A percentile compares a stretch with the other conserved stretches of the same genome.
Conservation (phyloP, 35 echinoderm and acorn worm species). For the Heliocidaris tuberculata region DNA sequence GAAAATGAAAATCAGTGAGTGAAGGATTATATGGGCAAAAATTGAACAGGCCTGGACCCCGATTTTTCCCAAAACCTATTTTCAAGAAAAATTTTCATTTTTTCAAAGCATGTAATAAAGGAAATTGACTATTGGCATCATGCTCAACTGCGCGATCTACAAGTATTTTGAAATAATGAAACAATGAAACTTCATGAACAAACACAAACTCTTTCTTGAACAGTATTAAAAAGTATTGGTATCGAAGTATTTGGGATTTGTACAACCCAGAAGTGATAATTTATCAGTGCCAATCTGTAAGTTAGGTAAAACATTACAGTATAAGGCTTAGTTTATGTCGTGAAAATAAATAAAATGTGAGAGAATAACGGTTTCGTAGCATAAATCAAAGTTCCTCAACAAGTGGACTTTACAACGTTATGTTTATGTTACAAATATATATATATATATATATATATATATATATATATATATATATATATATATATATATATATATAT, state of each 20-base stretch:
- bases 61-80: too few species aligned
- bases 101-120: too few species aligned
- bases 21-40: too few species aligned
- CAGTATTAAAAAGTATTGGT: background rate
- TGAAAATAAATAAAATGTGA: background rate
- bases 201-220: background rate
- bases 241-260: background rate
- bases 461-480: background rate
- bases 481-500: background rate
- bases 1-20: too few species aligned
- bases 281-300: background rate
- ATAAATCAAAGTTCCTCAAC: too few species aligned
- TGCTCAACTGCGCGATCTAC: too few species aligned
- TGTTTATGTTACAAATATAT: background rate
- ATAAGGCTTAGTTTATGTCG: background rate
- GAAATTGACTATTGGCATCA: too few species aligned
- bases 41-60: too few species aligned
- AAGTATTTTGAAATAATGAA: background rate
- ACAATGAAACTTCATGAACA: background rate
- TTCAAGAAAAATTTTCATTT: too few species aligned
- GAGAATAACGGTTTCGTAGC: too few species aligned
- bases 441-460: constrained; percentile 13
- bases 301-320: background rate
- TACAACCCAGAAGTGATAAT: background rate
- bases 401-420: too few species aligned